A percentile compares a stretch with the other conserved stretches of the same genome.
Evolutionary conservation across 2,113 vertebrate genomes (phyloP).

Genomic region (Choloepus hoffmanni): DNA sequence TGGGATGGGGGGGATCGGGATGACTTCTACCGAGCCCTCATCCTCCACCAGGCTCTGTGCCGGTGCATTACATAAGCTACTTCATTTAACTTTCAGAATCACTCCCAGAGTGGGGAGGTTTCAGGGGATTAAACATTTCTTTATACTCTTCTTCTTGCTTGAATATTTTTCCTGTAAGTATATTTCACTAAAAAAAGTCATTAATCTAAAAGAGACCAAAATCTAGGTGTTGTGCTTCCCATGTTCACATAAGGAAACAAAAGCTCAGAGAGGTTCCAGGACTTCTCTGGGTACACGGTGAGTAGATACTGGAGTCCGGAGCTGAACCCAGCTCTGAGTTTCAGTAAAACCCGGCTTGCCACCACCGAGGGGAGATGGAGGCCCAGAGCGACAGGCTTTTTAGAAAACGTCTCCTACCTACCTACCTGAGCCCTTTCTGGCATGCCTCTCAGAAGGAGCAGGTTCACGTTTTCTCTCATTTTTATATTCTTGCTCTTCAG

Average conservation of each 20-base stretch:
- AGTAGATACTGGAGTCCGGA: not conserved
- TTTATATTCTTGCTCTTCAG: not conserved
- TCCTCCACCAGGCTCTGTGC: not conserved
- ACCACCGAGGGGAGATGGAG: not conserved
- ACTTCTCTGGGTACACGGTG: not conserved
- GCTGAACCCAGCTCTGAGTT: not conserved
- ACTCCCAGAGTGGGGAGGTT: not conserved
- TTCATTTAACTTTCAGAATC: not conserved
- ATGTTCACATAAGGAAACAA: slow-evolving; percentile 27
- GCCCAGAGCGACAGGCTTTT: not conserved
- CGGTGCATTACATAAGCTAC: not conserved
- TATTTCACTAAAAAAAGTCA: not conserved
- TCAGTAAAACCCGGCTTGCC: not conserved
- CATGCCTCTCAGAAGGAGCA: not conserved
- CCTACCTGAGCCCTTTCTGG: not conserved
- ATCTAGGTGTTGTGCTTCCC: not conserved
- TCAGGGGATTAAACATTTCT: not conserved
- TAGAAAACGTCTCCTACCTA: not conserved
- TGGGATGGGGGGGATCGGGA: not conserved
- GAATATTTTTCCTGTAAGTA: not conserved
- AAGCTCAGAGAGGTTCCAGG: not conserved
- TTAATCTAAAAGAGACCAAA: not conserved
- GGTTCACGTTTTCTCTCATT: not conserved
- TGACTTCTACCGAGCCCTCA: not conserved
- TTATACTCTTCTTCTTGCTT: slow-evolving; percentile 44